These are phyloP conservation scores for Remorina albescens DNA, from an alignment of 2,797 vertebrate genomes.

Conservation along the genomic window DNA sequence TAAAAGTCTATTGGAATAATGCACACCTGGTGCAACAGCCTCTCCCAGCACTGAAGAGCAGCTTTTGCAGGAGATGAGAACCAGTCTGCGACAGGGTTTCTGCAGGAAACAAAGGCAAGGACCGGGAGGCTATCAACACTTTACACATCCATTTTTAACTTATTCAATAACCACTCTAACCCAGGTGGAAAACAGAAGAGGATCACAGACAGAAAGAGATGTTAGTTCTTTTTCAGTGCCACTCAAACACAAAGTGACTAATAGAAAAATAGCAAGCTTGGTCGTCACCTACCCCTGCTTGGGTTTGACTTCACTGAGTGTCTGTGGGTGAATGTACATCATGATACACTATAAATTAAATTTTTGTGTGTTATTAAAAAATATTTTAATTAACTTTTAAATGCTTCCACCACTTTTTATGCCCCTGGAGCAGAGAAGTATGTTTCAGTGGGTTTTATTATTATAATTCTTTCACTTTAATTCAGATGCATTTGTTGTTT, in stretches of 20 bases:
- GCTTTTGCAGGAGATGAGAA: constrained; percentile 89
- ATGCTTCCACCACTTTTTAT: not conserved
- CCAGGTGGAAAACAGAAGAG: constrained; percentile 7
- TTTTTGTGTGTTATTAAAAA: constrained; percentile 6
- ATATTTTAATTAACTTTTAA: not conserved
- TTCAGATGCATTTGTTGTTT: not conserved
- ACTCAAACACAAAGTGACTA: constrained; percentile 52
- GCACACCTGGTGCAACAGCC: constrained; percentile 87
- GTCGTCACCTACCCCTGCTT: constrained; percentile 44
- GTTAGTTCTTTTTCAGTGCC: constrained; percentile 17
- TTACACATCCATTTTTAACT: constrained; percentile 1
- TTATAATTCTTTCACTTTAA: not conserved
- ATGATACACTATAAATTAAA: not conserved
- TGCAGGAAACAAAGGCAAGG: constrained; percentile 76
- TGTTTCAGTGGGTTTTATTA: not conserved
- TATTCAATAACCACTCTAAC: constrained; percentile 27
- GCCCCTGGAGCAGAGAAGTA: not conserved
- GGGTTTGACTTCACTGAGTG: constrained; percentile 45
- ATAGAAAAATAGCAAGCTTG: constrained; percentile 50
- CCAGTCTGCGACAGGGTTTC: constrained; percentile 86
- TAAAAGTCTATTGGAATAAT: not conserved
- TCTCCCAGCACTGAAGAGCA: constrained; percentile 91
- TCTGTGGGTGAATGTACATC: constrained; percentile 11
- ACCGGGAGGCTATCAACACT: constrained; percentile 44
- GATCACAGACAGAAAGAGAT: not conserved